Base-by-base conservation (phyloP, 2,113 vertebrate genomes). In the Scatophagus argus region DNA sequence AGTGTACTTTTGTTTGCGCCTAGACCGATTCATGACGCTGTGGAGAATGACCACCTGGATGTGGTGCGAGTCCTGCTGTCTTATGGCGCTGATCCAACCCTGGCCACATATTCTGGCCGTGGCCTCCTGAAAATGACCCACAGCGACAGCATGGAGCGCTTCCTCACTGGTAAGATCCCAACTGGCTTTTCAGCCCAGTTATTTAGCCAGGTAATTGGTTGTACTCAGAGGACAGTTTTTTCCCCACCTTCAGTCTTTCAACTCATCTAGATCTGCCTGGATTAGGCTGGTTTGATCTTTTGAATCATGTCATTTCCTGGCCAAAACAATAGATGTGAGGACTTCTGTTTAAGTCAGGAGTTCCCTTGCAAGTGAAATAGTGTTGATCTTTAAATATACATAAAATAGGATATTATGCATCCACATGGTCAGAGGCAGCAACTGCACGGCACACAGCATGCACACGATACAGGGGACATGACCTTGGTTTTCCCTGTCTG, bases 81-180 rank as follows among this genome's bases (percentile, higher is more conserved):
- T 23, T 98, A 98, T 0, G 97, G 97, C 70, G 97, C 97, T 60
- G 97, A 99, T 86, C 97, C 97, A 60, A 98, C 97, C 0, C 93
- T 99, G 66, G 96, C 97, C 2, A 98, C 97, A 0, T 99, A 99
- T 87, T 97, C 97, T 10, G 97, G 97, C 87, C 96, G 97, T 58
- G 96, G 96, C 74, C 96, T 99, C 2, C 96, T 97, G 89, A 98
- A 97, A 87, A 99, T 99, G 97, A 98, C 97, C 36, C 97, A 98
- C 94, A 98, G 97, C 1, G 95, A 98, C 79, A 88, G 95, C 69
- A 98, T 99, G 97, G 97, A 97, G 88, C 95, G 93, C 67, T 98
- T 98, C 85, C 93, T 99, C 80, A 95, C 95, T 77, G 97, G 97
- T 98, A 83, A 67, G 69, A 61, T 47, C 55, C 61, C 62, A 36